Conservation (phyloP, 2,888 invertebrate genomes). For the Erebia ligea region DNA sequence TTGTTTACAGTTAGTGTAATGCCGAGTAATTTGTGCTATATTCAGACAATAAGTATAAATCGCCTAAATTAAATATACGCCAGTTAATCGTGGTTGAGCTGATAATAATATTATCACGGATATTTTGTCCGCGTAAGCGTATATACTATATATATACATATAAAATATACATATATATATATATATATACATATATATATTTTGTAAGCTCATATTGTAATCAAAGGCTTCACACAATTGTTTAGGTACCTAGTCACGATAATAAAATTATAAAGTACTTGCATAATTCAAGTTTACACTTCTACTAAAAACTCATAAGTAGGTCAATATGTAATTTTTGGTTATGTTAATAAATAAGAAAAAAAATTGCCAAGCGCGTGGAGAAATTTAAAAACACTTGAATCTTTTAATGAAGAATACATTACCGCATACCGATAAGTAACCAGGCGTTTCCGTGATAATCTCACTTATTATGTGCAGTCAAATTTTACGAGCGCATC, state of each 20-base stretch:
- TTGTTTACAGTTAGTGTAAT: too few species aligned
- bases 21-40: too few species aligned
- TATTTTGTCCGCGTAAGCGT: too few species aligned
- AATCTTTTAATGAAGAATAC: slow-evolving; percentile 28
- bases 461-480: slow-evolving; percentile 79
- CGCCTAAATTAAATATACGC: too few species aligned
- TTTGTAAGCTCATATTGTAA: too few species aligned
- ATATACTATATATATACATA: too few species aligned
- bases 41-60: too few species aligned
- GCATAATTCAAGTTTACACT: neutral
- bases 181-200: too few species aligned
- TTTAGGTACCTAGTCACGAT: neutral
- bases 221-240: neutral
- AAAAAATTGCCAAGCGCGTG: neutral
- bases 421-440: slow-evolving; percentile 59
- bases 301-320: neutral
- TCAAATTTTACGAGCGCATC: slow-evolving; percentile 80
- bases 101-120: too few species aligned
- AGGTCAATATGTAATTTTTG: neutral
- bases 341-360: neutral
- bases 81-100: too few species aligned
- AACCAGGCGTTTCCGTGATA: slow-evolving; percentile 66
- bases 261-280: neutral
- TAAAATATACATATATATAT: too few species aligned
- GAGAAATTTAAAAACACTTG: slow-evolving; percentile 10